Base-by-base conservation (phyloP, 2,113 vertebrate species). In the Ariopsis seemanni region DNA sequence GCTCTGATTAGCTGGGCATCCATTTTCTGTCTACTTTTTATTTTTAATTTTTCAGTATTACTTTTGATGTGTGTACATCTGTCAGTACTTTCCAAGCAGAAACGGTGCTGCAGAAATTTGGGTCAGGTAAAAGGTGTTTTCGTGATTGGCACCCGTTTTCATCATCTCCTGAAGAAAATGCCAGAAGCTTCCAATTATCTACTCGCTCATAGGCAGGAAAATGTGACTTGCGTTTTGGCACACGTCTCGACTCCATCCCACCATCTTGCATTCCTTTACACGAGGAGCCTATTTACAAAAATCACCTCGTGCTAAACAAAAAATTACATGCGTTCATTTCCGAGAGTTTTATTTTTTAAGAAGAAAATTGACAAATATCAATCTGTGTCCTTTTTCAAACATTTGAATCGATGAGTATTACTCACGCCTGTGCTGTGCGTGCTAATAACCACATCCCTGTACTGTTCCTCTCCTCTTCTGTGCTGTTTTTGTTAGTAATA, bases 141-240 rank as follows among this genome's bases (percentile, higher is more conserved):
- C 25, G 75, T 82, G 89, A 88, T 87, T 90, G 87, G 83, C 88
- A 87, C 85, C 60, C 77, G 72, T 89, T 90, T 90, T 89, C 89
- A 90, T 90, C 90, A 89, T 90, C 88, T 85, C 83, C 90, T 25
- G 79, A 58, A 87, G 86, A 86, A 88, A 75, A 87, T 55, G 77
- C 82, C 79, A 87, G 79, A 89, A 87, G 85, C 90, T 85, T 89
- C 83, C 85, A 90, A 88, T 87, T 86, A 90, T 89, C 90, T 89
- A 65, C 85, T 78, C 78, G 79, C 71, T 87, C 78, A 85, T 85
- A 85, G 88, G 85, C 83, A 81, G 83, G 84, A 87, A 42, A 87
- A 87, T 83, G 85, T 85, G 84, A 77, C 88, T 85, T 69, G 67
- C 71, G 79, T 90, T 84, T 79, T 84, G 75, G 80, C 87, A 58